Evolutionary conservation across 2,113 vertebrate genomes (phyloP).

Genomic region (Hucho hucho): DNA sequence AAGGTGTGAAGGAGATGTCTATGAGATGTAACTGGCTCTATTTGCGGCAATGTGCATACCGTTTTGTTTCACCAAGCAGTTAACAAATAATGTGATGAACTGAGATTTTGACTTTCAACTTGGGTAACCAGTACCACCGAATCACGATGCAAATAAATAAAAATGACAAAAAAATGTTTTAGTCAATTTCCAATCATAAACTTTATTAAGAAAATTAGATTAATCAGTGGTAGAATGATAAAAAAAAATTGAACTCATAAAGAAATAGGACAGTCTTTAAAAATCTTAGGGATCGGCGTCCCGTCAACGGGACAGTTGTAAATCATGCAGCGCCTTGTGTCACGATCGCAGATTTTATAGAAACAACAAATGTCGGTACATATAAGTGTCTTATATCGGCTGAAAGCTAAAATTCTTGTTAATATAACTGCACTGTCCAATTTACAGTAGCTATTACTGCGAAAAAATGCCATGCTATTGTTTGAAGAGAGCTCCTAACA

Average conservation of each 20-base stretch:
- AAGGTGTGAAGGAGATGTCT: neutral
- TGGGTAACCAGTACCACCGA: neutral
- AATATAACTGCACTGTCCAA: too few species aligned
- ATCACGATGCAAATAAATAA: neutral
- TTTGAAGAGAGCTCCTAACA: too few species aligned
- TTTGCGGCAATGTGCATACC: neutral
- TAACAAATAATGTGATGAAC: neutral
- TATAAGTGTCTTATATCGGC: too few species aligned
- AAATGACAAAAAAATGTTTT: too few species aligned
- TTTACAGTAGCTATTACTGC: too few species aligned
- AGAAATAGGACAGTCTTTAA: conserved; percentile 5
- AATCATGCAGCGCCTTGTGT: too few species aligned
- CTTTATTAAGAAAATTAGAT: conserved; percentile 26
- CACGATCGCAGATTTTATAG: too few species aligned
- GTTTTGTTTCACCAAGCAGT: neutral
- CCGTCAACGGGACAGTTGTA: too few species aligned
- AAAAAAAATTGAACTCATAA: conserved; percentile 22
- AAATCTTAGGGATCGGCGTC: too few species aligned
- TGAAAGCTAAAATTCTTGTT: too few species aligned
- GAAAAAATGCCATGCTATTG: too few species aligned
- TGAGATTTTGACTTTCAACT: neutral
- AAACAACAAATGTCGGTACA: too few species aligned
- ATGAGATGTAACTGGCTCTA: neutral
- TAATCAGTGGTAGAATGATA: conserved; percentile 18
- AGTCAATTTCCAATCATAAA: neutral